phyloP scores from a whole-genome alignment of 2,797 vertebrate species.

The Xiphophorus birchmanni region DNA sequence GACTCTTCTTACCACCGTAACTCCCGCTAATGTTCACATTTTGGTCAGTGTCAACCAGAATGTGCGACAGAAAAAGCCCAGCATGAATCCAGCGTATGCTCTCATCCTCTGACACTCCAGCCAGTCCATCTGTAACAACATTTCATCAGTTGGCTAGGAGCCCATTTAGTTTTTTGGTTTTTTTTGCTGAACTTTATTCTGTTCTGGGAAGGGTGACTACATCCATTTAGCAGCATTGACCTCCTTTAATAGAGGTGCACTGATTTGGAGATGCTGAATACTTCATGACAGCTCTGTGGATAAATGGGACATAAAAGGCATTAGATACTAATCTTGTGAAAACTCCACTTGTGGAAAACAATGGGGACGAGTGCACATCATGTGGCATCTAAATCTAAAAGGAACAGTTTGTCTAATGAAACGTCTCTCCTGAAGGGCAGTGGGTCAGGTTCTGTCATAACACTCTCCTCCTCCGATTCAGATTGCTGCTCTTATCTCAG shows the following conservation, averaged over 20 bases:
- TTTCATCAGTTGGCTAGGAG: neutral
- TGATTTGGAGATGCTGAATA: constrained; percentile 40
- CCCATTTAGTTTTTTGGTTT: neutral
- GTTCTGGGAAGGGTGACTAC: constrained; percentile 29
- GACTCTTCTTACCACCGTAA: neutral
- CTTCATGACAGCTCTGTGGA: constrained; percentile 25
- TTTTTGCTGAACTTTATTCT: neutral
- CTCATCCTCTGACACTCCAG: neutral
- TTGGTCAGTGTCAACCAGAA: neutral
- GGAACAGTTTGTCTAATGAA: constrained; percentile 57
- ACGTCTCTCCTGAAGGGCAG: constrained; percentile 33
- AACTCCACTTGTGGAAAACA: constrained; percentile 30
- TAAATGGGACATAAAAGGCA: constrained; percentile 24
- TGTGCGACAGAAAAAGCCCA: neutral
- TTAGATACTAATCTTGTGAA: constrained; percentile 31
- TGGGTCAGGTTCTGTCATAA: constrained; percentile 46
- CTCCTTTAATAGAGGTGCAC: constrained; percentile 40
- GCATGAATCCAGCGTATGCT: neutral
- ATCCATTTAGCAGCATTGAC: constrained; percentile 49
- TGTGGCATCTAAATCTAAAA: constrained; percentile 47
- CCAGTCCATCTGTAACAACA: neutral
- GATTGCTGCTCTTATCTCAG: constrained; percentile 40
- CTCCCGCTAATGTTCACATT: neutral
- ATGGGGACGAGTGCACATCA: constrained; percentile 7
- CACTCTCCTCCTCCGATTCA: neutral